phyloP scores from a whole-genome alignment of 2,888 invertebrate species.

The Diloba caeruleocephala region DNA sequence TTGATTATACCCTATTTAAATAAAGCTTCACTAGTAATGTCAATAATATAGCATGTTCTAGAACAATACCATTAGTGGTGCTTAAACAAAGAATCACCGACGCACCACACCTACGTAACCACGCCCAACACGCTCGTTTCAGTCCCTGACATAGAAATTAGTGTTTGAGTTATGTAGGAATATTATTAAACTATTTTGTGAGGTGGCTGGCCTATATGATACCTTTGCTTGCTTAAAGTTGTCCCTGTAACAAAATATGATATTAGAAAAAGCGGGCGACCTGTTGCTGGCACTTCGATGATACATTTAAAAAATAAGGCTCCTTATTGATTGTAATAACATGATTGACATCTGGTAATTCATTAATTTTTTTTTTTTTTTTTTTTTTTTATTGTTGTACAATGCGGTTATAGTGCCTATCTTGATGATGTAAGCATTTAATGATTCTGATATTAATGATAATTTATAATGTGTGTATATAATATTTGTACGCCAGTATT shows the following conservation, averaged over 20 bases:
- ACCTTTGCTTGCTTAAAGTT: slow-evolving; percentile 9
- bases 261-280: background rate
- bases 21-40: slow-evolving; percentile 34
- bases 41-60: slow-evolving; percentile 48
- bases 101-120: slow-evolving; percentile 50
- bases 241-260: slow-evolving; percentile 5
- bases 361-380: no score
- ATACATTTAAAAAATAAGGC: no score
- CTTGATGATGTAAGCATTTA: no score
- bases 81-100: slow-evolving; percentile 55
- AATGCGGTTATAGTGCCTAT: no score
- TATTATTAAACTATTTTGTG: slow-evolving; percentile 34
- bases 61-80: slow-evolving; percentile 49
- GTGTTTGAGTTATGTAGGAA: slow-evolving; percentile 48
- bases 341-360: no score
- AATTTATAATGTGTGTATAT: no score
- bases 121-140: slow-evolving; percentile 53
- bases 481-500: no score
- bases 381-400: no score
- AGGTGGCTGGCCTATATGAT: slow-evolving; percentile 18
- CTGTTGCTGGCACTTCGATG: no score
- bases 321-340: no score
- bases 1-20: slow-evolving; percentile 38
- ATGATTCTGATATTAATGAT: no score
- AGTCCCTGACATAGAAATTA: slow-evolving; percentile 62